Conservation (phyloP, 2,888 invertebrate species). For the Caenorhabditis japonica region DNA sequence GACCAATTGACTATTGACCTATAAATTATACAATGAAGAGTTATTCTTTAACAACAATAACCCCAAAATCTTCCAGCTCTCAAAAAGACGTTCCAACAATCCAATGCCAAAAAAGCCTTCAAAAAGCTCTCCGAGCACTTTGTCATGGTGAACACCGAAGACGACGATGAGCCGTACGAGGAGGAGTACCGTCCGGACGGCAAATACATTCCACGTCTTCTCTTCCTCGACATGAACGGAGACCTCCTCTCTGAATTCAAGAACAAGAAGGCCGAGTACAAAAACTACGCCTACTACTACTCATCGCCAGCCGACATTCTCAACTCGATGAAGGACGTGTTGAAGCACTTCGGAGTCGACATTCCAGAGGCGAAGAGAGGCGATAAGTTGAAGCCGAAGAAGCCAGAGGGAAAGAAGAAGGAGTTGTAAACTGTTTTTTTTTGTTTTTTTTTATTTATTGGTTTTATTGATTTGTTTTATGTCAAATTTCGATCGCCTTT, state of each 20-base stretch:
- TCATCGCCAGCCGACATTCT: constrained; percentile 76
- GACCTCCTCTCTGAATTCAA: constrained; percentile 73
- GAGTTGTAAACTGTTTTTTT: constrained; percentile 39
- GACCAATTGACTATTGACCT: too few species aligned
- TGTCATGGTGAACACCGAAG: constrained; percentile 79
- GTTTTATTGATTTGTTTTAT: too few species aligned
- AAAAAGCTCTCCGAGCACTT: constrained; percentile 77
- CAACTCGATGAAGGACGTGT: constrained; percentile 76
- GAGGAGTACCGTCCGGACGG: constrained; percentile 77
- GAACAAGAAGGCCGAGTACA: constrained; percentile 77
- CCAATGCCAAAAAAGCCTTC: constrained; percentile 77
- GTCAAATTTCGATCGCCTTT: too few species aligned
- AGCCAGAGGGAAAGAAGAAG: constrained; percentile 66
- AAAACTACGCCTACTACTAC: constrained; percentile 77
- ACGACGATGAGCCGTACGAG: constrained; percentile 78
- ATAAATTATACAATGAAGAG: too few species aligned
- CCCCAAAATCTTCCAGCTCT: too few species aligned
- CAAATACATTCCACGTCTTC: constrained; percentile 75
- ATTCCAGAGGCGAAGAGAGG: constrained; percentile 72
- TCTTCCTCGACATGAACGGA: constrained; percentile 76
- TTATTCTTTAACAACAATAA: too few species aligned
- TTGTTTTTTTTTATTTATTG: too few species aligned
- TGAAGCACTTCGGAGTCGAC: constrained; percentile 72
- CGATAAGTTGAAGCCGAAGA: constrained; percentile 74
- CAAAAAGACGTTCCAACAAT: constrained; percentile 76